These are phyloP conservation scores for Eumacrocentrus americanus DNA, from an alignment of 2,888 invertebrate species.

Conservation along the genomic window DNA sequence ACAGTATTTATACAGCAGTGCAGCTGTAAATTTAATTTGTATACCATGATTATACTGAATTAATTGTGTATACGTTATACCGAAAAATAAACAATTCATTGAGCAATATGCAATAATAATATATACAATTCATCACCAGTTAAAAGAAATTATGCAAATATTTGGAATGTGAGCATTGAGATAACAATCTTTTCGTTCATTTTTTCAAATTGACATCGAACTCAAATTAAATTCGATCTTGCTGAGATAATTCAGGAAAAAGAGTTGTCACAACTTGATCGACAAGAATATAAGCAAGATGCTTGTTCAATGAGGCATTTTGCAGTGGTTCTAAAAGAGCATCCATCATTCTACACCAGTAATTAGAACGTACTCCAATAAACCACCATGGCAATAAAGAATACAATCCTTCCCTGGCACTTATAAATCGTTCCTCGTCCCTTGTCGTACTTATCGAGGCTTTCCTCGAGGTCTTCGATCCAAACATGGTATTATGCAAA, in stretches of 20 bases:
- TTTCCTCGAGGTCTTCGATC: constrained; percentile 29
- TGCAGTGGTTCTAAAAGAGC: constrained; percentile 61
- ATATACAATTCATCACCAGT: no score
- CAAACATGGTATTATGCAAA: constrained; percentile 50
- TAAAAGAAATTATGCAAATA: no score
- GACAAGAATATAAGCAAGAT: constrained; percentile 77
- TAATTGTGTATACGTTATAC: no score
- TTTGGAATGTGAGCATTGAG: no score
- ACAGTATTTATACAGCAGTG: no score
- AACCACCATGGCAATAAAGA: constrained; percentile 54
- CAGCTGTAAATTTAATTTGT: no score
- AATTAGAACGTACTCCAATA: constrained; percentile 45
- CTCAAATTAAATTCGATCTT: no score
- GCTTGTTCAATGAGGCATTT: constrained; percentile 67
- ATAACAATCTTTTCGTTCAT: no score
- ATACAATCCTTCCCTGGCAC: constrained; percentile 50
- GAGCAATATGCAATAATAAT: no score
- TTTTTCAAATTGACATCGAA: no score
- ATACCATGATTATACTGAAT: no score
- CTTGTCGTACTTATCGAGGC: constrained; percentile 31
- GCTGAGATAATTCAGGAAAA: constrained; percentile 74
- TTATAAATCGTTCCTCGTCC: constrained; percentile 43
- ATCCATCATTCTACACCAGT: constrained; percentile 52
- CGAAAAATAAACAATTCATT: no score
- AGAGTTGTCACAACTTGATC: constrained; percentile 78